These are phyloP conservation scores for Xiphias gladius DNA, from an alignment of 2,113 vertebrate genomes.

Conservation along the genomic window DNA sequence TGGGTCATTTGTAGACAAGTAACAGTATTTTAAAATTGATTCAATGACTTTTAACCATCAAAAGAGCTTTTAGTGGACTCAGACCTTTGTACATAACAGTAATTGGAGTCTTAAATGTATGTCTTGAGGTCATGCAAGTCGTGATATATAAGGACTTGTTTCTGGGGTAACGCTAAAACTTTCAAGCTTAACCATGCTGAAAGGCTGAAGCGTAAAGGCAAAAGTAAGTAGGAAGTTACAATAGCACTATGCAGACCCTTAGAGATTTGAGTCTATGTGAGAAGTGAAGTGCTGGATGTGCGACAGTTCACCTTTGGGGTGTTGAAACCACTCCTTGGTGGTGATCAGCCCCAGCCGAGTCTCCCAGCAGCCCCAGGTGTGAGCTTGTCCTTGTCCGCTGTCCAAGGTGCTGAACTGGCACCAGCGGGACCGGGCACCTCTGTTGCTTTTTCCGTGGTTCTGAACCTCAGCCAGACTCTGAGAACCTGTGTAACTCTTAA, in stretches of 20 bases:
- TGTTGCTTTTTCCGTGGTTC: conserved; percentile 8
- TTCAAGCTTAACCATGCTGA: neutral
- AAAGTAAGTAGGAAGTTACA: neutral
- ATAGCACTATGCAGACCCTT: neutral
- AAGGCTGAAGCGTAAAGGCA: neutral
- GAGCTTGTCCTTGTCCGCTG: conserved; percentile 5
- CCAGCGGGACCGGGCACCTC: neutral
- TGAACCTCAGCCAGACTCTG: conserved; percentile 8
- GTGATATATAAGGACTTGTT: neutral
- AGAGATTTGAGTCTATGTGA: neutral
- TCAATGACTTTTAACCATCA: neutral
- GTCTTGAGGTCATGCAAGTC: neutral
- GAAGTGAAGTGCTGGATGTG: neutral
- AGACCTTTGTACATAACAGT: neutral
- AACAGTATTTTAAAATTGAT: neutral
- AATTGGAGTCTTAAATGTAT: neutral
- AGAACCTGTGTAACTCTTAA: neutral
- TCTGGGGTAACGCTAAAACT: neutral
- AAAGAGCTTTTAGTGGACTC: neutral
- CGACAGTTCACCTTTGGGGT: conserved; percentile 10
- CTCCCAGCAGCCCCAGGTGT: conserved; percentile 39
- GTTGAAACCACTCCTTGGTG: conserved; percentile 13
- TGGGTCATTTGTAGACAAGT: neutral
- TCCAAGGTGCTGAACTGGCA: conserved; percentile 33
- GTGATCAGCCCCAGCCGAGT: conserved; percentile 17